phyloP scores from a whole-genome alignment of 2,113 vertebrate genomes.

The Ctenomys sociabilis region DNA sequence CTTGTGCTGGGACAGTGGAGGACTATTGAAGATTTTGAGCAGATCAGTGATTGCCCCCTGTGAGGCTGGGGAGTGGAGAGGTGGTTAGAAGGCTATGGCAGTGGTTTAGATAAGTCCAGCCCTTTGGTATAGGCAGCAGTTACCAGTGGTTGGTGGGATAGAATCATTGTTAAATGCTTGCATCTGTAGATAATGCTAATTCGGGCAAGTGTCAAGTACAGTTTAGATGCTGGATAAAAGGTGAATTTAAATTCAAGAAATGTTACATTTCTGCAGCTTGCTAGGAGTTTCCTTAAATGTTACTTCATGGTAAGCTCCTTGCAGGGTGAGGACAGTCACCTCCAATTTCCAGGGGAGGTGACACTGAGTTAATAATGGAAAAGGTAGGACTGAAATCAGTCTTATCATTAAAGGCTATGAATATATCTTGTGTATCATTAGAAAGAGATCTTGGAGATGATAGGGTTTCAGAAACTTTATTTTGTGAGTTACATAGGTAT shows the following conservation, averaged over 20 bases:
- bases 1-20: neutral
- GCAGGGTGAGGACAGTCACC: neutral
- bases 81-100: too few species aligned
- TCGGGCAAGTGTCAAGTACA: neutral
- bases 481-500: neutral
- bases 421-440: neutral
- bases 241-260: neutral
- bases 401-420: neutral
- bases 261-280: neutral
- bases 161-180: neutral
- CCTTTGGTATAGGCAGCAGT: neutral
- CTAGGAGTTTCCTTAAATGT: neutral
- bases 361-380: neutral
- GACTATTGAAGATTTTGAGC: neutral
- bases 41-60: neutral
- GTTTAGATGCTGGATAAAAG: neutral
- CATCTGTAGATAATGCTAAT: neutral
- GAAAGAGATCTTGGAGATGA: neutral
- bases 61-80: neutral
- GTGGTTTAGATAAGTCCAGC: neutral
- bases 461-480: conserved; percentile 4
- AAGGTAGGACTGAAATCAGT: neutral
- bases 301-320: neutral
- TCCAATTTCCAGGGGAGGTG: neutral
- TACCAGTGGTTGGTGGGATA: neutral